These are phyloP conservation scores for Calonectris borealis DNA, from an alignment of 2,113 vertebrate genomes.

Conservation along the genomic window DNA sequence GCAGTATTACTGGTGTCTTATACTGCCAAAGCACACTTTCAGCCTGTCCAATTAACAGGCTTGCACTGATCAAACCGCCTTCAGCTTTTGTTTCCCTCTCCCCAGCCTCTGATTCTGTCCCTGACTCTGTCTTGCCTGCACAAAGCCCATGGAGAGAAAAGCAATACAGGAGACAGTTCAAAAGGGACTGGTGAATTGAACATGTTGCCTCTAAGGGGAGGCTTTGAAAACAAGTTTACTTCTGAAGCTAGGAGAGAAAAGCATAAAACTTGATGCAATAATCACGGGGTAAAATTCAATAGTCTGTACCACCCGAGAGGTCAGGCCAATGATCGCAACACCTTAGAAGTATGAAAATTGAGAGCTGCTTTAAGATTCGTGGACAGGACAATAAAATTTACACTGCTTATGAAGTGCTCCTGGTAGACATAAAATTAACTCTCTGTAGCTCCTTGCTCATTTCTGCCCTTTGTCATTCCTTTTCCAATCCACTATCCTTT, in stretches of 20 bases:
- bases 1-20: not conserved
- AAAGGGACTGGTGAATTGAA: not conserved
- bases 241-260: conserved; percentile 1
- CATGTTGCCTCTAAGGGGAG: not conserved
- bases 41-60: not conserved
- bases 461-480: not conserved
- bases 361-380: not conserved
- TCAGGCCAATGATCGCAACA: not conserved
- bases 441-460: not conserved
- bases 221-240: conserved; percentile 37
- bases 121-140: not conserved
- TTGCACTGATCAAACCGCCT: not conserved
- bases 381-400: conserved; percentile 39
- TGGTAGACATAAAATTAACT: not conserved
- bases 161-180: not conserved
- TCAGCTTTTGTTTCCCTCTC: not conserved
- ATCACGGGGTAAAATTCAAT: conserved; percentile 27
- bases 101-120: not conserved
- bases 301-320: not conserved
- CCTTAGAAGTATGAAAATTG: conserved; percentile 22
- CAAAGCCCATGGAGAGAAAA: not conserved
- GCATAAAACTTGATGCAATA: conserved; percentile 35
- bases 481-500: not conserved
- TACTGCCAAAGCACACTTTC: not conserved
- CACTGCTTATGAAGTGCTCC: conserved; percentile 13